Percentiles rank a stretch among this genome's conserved stretches.
Evolutionary conservation across 1,140 invertebrate species (phyloP).

Genomic region (Eurytemora carolleeae): DNA sequence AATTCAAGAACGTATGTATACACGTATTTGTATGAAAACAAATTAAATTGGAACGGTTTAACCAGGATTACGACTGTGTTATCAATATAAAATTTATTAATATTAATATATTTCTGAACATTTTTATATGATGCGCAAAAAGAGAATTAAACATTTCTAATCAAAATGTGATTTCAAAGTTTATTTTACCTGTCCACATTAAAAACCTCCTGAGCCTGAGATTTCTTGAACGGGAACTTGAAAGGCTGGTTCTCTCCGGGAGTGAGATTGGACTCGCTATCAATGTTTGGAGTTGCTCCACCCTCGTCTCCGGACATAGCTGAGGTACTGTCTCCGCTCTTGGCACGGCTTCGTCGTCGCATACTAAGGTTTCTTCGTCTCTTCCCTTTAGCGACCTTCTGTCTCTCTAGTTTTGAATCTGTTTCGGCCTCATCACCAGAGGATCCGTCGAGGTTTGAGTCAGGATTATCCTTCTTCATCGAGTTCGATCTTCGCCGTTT

Average conservation of each 20-base stretch:
- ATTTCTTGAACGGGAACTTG: not conserved
- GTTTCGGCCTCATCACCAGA: conserved; percentile 19
- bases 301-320: conserved; percentile 40
- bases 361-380: conserved; percentile 24
- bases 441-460: conserved; percentile 14
- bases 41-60: no score
- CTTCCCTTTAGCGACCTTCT: conserved; percentile 18
- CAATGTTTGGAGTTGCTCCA: conserved; percentile 23
- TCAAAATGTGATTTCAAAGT: no score
- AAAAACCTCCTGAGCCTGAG: conserved; percentile 15
- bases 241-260: not conserved
- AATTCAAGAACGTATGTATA: no score
- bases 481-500: conserved; percentile 12
- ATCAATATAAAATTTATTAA: no score
- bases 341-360: conserved; percentile 27
- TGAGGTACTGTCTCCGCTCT: conserved; percentile 11
- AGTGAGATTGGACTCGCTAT: conserved; percentile 12
- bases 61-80: no score
- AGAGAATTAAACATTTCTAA: no score
- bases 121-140: no score
- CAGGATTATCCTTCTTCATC: not conserved
- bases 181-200: no score
- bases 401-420: conserved; percentile 16
- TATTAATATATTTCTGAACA: no score
- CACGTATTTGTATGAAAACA: no score